phyloP scores from a whole-genome alignment of 2,888 invertebrate genomes.

The Charanyca ferruginea region DNA sequence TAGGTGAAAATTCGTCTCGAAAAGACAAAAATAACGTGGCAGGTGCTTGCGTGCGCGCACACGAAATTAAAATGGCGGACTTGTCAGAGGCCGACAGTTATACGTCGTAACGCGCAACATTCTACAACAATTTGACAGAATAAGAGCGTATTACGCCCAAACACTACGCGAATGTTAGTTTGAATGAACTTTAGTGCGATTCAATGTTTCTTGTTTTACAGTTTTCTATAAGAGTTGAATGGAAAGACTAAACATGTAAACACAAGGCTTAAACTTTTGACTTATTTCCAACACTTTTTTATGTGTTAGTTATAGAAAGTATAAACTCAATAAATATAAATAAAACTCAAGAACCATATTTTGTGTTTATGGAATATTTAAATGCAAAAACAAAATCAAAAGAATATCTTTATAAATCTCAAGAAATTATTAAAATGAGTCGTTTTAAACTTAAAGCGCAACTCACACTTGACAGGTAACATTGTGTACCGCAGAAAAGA shows the following conservation, averaged over 20 bases:
- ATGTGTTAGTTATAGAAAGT: neutral
- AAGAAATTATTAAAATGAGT: neutral
- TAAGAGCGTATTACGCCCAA: conserved; percentile 73
- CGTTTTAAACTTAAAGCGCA: conserved; percentile 40
- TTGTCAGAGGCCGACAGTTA: conserved; percentile 80
- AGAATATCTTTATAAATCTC: neutral
- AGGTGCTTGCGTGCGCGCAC: conserved; percentile 78
- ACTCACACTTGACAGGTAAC: conserved; percentile 55
- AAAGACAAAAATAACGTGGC: conserved; percentile 81
- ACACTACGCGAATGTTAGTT: conserved; percentile 71
- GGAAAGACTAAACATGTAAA: conserved; percentile 14
- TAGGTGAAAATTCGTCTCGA: conserved; percentile 81
- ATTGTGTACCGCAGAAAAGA: conserved; percentile 64
- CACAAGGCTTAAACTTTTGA: neutral
- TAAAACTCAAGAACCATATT: neutral
- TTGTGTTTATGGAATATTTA: neutral
- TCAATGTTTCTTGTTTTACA: conserved; percentile 68
- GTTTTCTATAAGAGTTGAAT: conserved; percentile 28
- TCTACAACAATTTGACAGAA: conserved; percentile 78
- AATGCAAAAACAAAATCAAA: neutral
- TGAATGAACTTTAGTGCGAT: conserved; percentile 75
- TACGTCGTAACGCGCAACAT: conserved; percentile 77
- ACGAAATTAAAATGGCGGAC: conserved; percentile 82
- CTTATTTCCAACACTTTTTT: neutral
- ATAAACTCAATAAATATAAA: neutral